phyloP scores from a whole-genome alignment of 2,888 invertebrate genomes.

The Meteorus colon region DNA sequence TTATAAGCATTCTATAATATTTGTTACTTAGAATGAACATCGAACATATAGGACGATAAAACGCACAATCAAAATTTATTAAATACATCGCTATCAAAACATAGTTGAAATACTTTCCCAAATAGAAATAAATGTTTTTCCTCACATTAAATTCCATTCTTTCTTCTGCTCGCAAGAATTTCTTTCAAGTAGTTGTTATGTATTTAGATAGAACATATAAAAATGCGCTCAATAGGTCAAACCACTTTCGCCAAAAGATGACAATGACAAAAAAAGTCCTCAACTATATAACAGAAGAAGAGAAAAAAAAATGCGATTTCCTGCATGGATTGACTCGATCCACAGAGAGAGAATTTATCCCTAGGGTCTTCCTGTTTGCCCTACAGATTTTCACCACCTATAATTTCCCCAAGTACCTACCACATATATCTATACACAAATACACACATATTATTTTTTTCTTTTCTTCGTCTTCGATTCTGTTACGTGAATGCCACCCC shows the following conservation, averaged over 20 bases:
- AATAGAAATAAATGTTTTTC: no score
- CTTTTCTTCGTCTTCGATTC: conserved; percentile 54
- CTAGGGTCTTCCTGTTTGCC: conserved; percentile 66
- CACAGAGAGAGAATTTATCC: conserved; percentile 42
- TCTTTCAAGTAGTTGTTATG: no score
- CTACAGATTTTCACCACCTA: conserved; percentile 71
- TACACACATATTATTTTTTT: conserved; percentile 31
- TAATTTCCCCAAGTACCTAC: conserved; percentile 62
- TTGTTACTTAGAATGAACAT: no score
- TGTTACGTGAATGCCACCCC: conserved; percentile 61
- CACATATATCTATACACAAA: conserved; percentile 12
- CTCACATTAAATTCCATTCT: not conserved
- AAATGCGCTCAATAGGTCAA: conserved; percentile 60
- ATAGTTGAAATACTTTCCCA: no score
- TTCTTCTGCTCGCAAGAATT: not conserved
- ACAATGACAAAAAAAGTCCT: not conserved
- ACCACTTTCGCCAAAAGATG: conserved; percentile 61
- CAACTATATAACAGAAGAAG: not conserved
- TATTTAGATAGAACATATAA: not conserved
- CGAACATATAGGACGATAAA: no score
- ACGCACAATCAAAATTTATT: no score
- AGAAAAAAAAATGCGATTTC: conserved; percentile 64
- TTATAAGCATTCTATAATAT: no score
- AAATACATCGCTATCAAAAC: no score
- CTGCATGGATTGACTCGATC: conserved; percentile 67